Evolutionary conservation across 2,797 vertebrate genomes (phyloP), one percentile per base, ranked within the genome.

Genomic region (Halcyon badia): DNA sequence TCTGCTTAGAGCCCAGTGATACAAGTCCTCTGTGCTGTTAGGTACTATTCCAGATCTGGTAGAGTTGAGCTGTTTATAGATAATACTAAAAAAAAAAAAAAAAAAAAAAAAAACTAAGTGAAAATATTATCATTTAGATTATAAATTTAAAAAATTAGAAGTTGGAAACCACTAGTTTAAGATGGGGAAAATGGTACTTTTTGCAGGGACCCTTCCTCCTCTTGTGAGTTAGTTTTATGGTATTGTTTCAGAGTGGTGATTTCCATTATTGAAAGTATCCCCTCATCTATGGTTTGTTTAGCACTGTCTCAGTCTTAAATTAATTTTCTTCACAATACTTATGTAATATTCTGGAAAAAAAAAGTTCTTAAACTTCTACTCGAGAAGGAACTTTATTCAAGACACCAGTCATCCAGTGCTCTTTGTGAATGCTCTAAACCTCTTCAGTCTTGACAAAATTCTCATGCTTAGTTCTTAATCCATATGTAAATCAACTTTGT

Each of bases 1-100:
- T 70, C 58, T 87, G 11, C 61, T 64, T 81, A 54, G 11, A 93
- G 3, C 16, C 22, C 39, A 46, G 41, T 54, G n/a, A 86, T 56
- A 72, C 11, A 88, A 88, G 80, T 70, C 65, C 35, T 62, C 51
- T 90, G 48, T 84, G 39, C 19, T 96, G 31, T 39, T 76, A 66
- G 21, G 16, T 76, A 17, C 10, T 60, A 37, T 77, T 69, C 25
- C 28, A 96, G 79, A 79, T 82, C 39, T 83, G 49, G 16, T 28
- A 86, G 66, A 95, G 88, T 14, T 68, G 54, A 33, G 21, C 11
- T 94, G 20, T 71, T 88, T 62, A 70, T 35, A 84, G 35, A 73
- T 33, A 86, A 44, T 70, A 35, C 3, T 75, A 21, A 11, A 21
- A 46, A 46, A 46, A 46, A 46, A 44, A 11, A 21, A 46, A 46